Evolutionary conservation across 2,888 invertebrate genomes (phyloP).

Genomic region (Coenonympha glycerion): DNA sequence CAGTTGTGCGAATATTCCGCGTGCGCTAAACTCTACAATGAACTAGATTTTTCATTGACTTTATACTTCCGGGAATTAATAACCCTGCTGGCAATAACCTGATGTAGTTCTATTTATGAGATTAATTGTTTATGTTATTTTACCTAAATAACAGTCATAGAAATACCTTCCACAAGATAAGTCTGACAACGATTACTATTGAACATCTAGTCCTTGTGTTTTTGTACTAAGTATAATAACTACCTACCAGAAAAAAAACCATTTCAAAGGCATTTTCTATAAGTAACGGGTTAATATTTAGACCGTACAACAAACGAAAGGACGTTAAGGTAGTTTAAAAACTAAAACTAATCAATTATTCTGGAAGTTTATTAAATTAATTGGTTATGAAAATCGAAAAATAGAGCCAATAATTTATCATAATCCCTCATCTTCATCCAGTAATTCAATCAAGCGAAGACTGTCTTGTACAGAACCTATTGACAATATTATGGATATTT

Average conservation of each 20-base stretch:
- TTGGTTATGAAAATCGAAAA: neutral
- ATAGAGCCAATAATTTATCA: conserved; percentile 29
- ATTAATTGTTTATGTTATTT: neutral
- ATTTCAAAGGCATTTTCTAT: too few species aligned
- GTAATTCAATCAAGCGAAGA: conserved; percentile 52
- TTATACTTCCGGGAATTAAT: neutral
- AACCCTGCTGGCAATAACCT: neutral
- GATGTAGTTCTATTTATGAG: neutral
- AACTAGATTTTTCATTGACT: neutral
- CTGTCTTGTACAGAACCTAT: conserved; percentile 55
- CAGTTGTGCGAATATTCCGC: neutral
- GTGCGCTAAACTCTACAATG: neutral
- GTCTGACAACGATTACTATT: too few species aligned
- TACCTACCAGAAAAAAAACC: too few species aligned
- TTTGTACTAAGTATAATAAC: too few species aligned
- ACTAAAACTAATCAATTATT: neutral
- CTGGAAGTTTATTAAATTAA: neutral
- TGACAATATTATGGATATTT: conserved; percentile 55
- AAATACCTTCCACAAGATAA: too few species aligned
- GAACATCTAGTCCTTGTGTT: too few species aligned
- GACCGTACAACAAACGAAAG: too few species aligned
- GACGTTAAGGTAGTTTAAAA: neutral
- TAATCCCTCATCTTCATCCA: conserved; percentile 55
- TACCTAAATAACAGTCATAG: too few species aligned
- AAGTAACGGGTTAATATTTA: too few species aligned